Conservation (phyloP, 1,140 invertebrate species). For the Tetranychus urticae region DNA sequence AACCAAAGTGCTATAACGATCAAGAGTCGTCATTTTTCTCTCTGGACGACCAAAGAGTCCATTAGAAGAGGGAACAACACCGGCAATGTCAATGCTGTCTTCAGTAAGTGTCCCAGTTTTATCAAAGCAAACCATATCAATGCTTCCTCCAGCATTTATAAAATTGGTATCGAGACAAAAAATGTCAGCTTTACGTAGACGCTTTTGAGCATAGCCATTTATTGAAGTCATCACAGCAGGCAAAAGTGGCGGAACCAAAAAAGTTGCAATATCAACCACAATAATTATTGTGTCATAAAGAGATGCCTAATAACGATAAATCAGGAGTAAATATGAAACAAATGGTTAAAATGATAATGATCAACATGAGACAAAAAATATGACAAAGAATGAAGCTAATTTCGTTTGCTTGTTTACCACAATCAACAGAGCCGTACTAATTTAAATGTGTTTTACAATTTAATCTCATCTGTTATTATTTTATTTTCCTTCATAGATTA, state of each 20-base stretch:
- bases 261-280: slow-evolving; percentile 21
- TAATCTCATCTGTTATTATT: no score
- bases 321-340: background rate
- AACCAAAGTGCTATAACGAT: background rate
- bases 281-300: slow-evolving; percentile 16
- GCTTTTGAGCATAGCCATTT: slow-evolving; percentile 27
- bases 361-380: slow-evolving; percentile 4
- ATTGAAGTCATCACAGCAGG: slow-evolving; percentile 29
- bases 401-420: no score
- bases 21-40: background rate
- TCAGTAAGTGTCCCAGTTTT: slow-evolving; percentile 80
- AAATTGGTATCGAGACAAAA: slow-evolving; percentile 29
- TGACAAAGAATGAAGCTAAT: no score
- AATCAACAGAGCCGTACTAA: no score
- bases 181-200: slow-evolving; percentile 24
- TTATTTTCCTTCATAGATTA: no score
- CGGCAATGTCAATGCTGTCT: slow-evolving; percentile 29
- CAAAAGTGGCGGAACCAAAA: slow-evolving; percentile 21
- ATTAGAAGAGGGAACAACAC: background rate
- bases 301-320: slow-evolving; percentile 12
- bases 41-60: background rate
- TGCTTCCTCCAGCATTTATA: slow-evolving; percentile 26
- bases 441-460: no score
- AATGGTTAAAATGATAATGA: background rate
- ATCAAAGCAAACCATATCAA: slow-evolving; percentile 31